Percentiles rank a stretch among this genome's conserved stretches.
phyloP scores from a whole-genome alignment of 2,113 vertebrate genomes.

The Phalacrocorax brasilianus region DNA sequence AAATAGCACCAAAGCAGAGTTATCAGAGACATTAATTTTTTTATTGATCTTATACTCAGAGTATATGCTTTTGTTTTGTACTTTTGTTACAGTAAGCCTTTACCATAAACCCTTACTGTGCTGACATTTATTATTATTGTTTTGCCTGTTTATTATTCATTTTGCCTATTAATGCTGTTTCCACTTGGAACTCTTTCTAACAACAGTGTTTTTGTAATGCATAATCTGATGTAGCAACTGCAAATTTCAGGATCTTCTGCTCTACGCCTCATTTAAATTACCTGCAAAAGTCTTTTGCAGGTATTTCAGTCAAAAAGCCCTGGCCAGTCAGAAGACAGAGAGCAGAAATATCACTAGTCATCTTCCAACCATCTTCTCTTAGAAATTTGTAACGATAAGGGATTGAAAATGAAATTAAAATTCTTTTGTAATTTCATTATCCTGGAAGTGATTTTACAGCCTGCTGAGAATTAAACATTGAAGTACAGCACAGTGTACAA shows the following conservation, averaged over 20 bases:
- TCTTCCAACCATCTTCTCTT: conserved; percentile 56
- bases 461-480: conserved; percentile 68
- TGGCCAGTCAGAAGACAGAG: not conserved
- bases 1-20: not conserved
- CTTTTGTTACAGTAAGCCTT: not conserved
- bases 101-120: not conserved
- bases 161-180: not conserved
- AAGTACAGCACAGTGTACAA: conserved; percentile 71
- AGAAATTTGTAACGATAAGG: conserved; percentile 65
- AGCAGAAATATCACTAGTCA: conserved; percentile 15
- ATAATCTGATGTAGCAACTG: not conserved
- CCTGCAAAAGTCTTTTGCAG: not conserved
- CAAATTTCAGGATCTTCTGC: conserved; percentile 2
- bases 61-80: not conserved
- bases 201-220: not conserved
- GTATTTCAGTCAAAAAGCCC: conserved; percentile 10
- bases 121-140: not conserved
- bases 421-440: conserved; percentile 79
- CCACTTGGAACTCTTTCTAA: not conserved
- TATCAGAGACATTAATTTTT: not conserved
- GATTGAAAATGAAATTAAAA: conserved; percentile 75
- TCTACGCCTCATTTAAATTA: not conserved
- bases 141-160: not conserved
- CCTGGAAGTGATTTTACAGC: conserved; percentile 70
- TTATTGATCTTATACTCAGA: not conserved